Evolutionary conservation across 1,140 invertebrate species (phyloP).

Genomic region (Lordiphosa mommai): DNA sequence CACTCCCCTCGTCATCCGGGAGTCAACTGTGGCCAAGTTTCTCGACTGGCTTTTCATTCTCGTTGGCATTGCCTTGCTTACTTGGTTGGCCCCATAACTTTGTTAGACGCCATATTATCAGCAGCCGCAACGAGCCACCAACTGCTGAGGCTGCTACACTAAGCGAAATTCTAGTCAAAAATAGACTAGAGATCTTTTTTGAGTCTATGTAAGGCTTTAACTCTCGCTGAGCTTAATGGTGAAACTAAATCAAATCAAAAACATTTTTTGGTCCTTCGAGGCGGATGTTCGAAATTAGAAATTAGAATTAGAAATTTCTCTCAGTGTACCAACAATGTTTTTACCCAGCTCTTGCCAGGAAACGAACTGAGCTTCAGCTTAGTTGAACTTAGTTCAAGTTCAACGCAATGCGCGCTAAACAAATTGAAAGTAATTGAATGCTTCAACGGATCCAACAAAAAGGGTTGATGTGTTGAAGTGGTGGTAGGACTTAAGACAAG

Average conservation of each 20-base stretch:
- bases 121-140: conserved; percentile 23
- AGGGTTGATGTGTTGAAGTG: too few relatives aligned
- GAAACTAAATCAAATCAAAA: too few relatives aligned
- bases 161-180: not conserved
- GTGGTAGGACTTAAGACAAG: not conserved
- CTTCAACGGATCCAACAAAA: conserved; percentile 21
- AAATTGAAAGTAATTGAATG: conserved; percentile 56
- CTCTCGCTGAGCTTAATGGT: too few relatives aligned
- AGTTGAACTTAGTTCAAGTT: conserved; percentile 38
- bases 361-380: conserved; percentile 10
- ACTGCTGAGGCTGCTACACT: conserved; percentile 6
- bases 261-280: too few relatives aligned
- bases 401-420: conserved; percentile 31
- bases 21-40: conserved; percentile 34
- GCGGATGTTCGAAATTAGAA: too few relatives aligned
- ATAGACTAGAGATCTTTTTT: too few relatives aligned
- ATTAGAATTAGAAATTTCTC: not conserved
- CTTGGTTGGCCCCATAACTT: conserved; percentile 36
- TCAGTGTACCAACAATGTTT: not conserved
- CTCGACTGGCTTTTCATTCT: conserved; percentile 40
- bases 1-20: not conserved
- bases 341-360: not conserved
- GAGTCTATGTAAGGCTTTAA: too few relatives aligned
- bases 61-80: conserved; percentile 29
- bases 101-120: conserved; percentile 44